Evolutionary conservation across 2,797 vertebrate genomes (phyloP), one percentile per base, ranked within the genome.

Genomic region (Phoeniculus purpureus): DNA sequence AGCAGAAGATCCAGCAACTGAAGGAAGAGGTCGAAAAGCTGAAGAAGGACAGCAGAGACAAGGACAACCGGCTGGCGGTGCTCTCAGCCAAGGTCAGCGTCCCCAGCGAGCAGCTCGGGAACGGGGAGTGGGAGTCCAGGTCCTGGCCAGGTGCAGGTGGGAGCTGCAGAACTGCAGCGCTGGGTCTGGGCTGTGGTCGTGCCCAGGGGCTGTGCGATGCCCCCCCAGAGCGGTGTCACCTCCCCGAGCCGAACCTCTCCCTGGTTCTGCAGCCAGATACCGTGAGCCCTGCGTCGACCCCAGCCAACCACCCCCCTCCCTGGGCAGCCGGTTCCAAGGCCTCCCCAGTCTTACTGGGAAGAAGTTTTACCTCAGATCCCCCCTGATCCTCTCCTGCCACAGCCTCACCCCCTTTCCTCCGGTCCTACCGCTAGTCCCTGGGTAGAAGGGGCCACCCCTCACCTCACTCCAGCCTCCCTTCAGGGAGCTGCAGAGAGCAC

Each of bases 31-130:
- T 95, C 25, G 96, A 94, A 58, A 96, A 94, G 56, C 81, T 97
- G 17, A 96, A 94, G 83, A 96, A 93, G n/a, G 97, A 98, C 22
- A 96, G 90, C 78, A 91, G 51, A 72, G 96, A 97, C 5, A 98
- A 98, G 91, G 97, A 97, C 27, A 78, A 82, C 6, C 97, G 97
- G 93, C 96, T 98, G 11, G 96, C 96, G 0, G 47, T 91, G n/a
- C 56, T 97, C 61, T 94, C 93, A 48, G 95, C 97, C 92, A 97
- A 96, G 95, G 98, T 98, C 31, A 91, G 79, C 65, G 8, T 31
- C 50, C 50, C 55, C 13, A 4, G 21, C 1, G 12, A 67, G 8
- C 26, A 67, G 29, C 47, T 84, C 40, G 3, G 27, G 27, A 48
- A 48, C 37, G 12, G 37, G 37, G 37, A 37, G 5, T 31, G 67